Evolutionary conservation across 2,888 invertebrate species (phyloP).

Genomic region (Mechanitis messenoides): DNA sequence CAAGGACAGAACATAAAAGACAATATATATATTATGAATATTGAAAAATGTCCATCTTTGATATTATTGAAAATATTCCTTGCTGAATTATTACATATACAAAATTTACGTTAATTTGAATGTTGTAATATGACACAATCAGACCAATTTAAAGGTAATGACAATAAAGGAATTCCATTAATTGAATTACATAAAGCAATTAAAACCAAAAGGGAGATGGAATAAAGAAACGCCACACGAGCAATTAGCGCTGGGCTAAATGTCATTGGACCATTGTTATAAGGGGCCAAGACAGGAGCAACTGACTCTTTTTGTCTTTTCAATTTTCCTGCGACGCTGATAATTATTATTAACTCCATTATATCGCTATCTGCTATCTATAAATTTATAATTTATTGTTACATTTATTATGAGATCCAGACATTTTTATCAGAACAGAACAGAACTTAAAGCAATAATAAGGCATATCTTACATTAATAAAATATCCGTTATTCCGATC

Average conservation of each 20-base stretch:
- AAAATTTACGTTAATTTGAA: too few relatives aligned
- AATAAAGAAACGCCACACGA: slow-evolving; percentile 55
- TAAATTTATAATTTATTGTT: too few relatives aligned
- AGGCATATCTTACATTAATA: too few relatives aligned
- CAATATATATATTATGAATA: neutral
- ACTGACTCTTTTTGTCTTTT: neutral
- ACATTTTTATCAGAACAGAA: too few relatives aligned
- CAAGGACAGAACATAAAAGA: neutral
- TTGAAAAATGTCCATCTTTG: neutral
- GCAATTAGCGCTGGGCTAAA: slow-evolving; percentile 67
- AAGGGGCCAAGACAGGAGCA: slow-evolving; percentile 19
- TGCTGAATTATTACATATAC: too few relatives aligned
- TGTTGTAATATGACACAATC: neutral
- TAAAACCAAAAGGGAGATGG: slow-evolving; percentile 42
- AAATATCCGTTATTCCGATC: too few relatives aligned
- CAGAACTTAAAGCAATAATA: too few relatives aligned
- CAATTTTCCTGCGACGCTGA: too few relatives aligned
- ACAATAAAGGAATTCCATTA: slow-evolving; percentile 38
- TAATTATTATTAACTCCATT: too few relatives aligned
- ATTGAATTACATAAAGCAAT: slow-evolving; percentile 54
- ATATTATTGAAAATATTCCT: neutral
- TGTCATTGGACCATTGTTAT: slow-evolving; percentile 42
- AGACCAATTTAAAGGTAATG: slow-evolving; percentile 8
- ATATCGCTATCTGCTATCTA: too few relatives aligned
- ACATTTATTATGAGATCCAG: too few relatives aligned